These are phyloP conservation scores for Seladonia tumulorum DNA, from an alignment of 2,888 invertebrate species.

Conservation along the genomic window DNA sequence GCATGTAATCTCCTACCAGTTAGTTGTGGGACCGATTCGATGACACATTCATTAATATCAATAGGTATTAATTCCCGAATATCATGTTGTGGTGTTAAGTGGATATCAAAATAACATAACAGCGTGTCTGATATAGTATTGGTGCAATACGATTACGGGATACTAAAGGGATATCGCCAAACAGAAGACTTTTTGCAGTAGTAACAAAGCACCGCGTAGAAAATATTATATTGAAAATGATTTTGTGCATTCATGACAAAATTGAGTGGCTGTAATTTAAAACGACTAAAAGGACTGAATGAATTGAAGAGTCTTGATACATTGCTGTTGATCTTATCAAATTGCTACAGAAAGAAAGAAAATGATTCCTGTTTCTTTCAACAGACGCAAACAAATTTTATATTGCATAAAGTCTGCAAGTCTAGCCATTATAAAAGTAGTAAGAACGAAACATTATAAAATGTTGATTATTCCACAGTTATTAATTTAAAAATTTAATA, in stretches of 20 bases:
- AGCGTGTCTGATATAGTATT: background rate
- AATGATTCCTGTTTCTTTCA: too few relatives aligned
- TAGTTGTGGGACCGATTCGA: background rate
- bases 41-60: slow-evolving; percentile 7
- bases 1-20: background rate
- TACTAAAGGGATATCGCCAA: background rate
- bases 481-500: too few relatives aligned
- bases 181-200: background rate
- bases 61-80: slow-evolving; percentile 4
- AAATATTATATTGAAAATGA: background rate
- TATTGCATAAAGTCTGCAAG: too few relatives aligned
- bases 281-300: background rate
- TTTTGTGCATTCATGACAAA: too few relatives aligned
- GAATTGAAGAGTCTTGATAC: too few relatives aligned
- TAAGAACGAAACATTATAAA: too few relatives aligned
- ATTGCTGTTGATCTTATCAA: too few relatives aligned
- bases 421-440: too few relatives aligned
- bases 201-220: background rate
- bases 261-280: too few relatives aligned
- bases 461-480: too few relatives aligned
- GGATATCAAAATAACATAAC: background rate
- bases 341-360: too few relatives aligned
- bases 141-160: background rate
- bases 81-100: background rate
- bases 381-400: too few relatives aligned